Conservation (phyloP, 2,888 invertebrate genomes). For the Lasioglossum marginatum region DNA sequence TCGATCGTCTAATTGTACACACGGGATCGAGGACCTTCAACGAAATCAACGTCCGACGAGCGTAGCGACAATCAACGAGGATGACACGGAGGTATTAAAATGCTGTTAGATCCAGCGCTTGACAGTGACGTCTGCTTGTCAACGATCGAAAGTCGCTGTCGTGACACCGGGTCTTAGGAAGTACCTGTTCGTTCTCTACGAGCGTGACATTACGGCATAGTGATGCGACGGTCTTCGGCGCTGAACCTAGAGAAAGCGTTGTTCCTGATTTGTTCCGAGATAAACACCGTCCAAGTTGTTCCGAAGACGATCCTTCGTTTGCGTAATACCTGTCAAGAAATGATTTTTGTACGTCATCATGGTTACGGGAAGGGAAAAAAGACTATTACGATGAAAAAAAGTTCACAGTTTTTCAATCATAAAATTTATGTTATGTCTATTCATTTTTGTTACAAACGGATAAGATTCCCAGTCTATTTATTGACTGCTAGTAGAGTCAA, state of each 20-base stretch:
- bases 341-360: background rate
- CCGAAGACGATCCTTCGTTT: background rate
- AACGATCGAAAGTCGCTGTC: constrained; percentile 55
- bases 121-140: constrained; percentile 60
- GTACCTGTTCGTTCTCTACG: constrained; percentile 5
- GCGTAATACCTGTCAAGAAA: background rate
- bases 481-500: background rate
- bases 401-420: background rate
- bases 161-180: constrained; percentile 18
- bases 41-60: constrained; percentile 59
- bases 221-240: background rate
- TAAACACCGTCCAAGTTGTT: background rate
- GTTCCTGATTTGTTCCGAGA: background rate
- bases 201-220: constrained; percentile 13
- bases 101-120: constrained; percentile 34
- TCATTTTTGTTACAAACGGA: background rate
- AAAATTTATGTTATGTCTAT: background rate
- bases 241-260: background rate
- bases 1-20: constrained; percentile 20
- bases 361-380: background rate
- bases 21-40: constrained; percentile 43
- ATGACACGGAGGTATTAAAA: constrained; percentile 66
- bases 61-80: constrained; percentile 63
- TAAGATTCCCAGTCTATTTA: background rate
- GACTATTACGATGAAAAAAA: background rate